phyloP scores from a whole-genome alignment of 2,797 vertebrate genomes.

The Clarias platycephalus region DNA sequence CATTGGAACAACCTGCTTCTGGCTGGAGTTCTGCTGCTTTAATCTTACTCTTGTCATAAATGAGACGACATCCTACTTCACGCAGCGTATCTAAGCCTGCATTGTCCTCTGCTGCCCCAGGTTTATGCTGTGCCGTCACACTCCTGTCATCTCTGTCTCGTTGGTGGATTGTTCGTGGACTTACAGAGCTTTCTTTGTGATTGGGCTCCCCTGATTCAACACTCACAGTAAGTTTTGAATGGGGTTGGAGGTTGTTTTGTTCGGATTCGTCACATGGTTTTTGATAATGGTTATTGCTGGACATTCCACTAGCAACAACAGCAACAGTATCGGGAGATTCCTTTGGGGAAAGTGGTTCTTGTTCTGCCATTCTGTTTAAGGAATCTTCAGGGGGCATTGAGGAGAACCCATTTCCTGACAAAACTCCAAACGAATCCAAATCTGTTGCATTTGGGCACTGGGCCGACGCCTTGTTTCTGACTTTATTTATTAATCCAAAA shows the following conservation, averaged over 20 bases:
- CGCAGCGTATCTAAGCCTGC: not conserved
- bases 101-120: constrained; percentile 14
- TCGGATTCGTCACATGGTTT: constrained; percentile 51
- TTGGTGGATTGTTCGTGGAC: constrained; percentile 17
- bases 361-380: constrained; percentile 30
- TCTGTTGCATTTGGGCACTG: constrained; percentile 2
- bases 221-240: constrained; percentile 15
- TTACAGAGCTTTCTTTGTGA: constrained; percentile 45
- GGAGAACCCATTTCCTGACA: not conserved
- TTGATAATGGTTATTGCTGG: constrained; percentile 59
- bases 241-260: constrained; percentile 37
- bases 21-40: constrained; percentile 19
- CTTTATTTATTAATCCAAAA: constrained; percentile 44
- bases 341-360: constrained; percentile 27
- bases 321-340: constrained; percentile 31
- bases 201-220: not conserved
- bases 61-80: constrained; percentile 16
- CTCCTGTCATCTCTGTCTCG: constrained; percentile 5
- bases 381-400: constrained; percentile 23
- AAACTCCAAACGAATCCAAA: not conserved
- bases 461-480: constrained; percentile 20
- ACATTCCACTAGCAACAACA: constrained; percentile 56
- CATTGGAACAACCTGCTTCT: not conserved
- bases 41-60: constrained; percentile 28
- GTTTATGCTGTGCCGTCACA: constrained; percentile 15